Percentiles rank a stretch among this genome's conserved stretches.
phyloP scores from a whole-genome alignment of 2,113 vertebrate species.

The Entelurus aequoreus region DNA sequence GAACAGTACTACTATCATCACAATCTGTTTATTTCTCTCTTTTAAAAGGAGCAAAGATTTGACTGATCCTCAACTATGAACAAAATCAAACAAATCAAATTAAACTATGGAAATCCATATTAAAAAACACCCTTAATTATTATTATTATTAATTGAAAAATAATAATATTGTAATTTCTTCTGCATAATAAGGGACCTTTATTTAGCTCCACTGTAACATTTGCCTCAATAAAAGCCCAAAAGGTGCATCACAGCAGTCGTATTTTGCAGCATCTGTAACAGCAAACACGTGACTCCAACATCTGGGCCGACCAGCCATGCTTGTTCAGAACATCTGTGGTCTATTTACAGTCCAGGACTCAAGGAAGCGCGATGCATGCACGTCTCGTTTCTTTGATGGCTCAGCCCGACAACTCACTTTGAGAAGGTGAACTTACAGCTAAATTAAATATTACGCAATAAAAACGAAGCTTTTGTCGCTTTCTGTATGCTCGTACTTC shows the following conservation, averaged over 20 bases:
- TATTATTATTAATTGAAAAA: too few relatives aligned
- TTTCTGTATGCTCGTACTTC: too few relatives aligned
- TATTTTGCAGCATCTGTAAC: slow-evolving; percentile 25
- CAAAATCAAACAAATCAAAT: too few relatives aligned
- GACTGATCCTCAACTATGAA: too few relatives aligned
- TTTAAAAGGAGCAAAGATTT: too few relatives aligned
- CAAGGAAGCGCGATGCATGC: background rate
- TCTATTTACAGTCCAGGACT: background rate
- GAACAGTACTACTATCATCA: too few relatives aligned
- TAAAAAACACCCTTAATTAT: too few relatives aligned
- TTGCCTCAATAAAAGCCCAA: background rate
- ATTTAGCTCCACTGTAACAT: too few relatives aligned
- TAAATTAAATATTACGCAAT: background rate
- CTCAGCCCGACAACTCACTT: background rate
- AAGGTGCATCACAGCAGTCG: slow-evolving; percentile 6
- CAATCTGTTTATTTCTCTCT: too few relatives aligned
- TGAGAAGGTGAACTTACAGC: slow-evolving; percentile 1
- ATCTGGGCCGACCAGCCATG: slow-evolving; percentile 10
- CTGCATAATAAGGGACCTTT: too few relatives aligned
- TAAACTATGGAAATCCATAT: too few relatives aligned
- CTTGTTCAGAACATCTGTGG: slow-evolving; percentile 18
- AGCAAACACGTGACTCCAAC: slow-evolving; percentile 6
- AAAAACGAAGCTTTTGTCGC: background rate
- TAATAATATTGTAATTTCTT: too few relatives aligned
- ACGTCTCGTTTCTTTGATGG: background rate